These are phyloP conservation scores for Nematostella vectensis DNA, from an alignment of 92 coral and sea anemone genomes.

Conservation along the genomic window DNA sequence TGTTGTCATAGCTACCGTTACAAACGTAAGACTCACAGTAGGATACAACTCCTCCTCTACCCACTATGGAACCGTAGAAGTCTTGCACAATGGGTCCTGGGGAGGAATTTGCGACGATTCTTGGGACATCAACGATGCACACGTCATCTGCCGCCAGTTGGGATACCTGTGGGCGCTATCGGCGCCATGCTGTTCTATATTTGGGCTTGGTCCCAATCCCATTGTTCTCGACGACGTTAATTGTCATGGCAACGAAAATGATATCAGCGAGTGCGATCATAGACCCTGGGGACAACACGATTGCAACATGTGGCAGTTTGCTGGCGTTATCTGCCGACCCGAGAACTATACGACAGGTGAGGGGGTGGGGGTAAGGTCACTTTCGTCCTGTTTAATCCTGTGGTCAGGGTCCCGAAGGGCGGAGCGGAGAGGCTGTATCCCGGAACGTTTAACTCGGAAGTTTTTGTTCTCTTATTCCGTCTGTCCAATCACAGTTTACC, in stretches of 20 bases:
- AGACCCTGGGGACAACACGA: conserved; percentile 16
- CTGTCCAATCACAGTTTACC: too few relatives aligned
- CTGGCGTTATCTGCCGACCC: conserved; percentile 33
- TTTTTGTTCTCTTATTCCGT: too few relatives aligned
- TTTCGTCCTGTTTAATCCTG: too few relatives aligned
- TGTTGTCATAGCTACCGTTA: too few relatives aligned
- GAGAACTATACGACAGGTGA: conserved; percentile 23
- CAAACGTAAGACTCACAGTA: background rate
- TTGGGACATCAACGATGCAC: conserved; percentile 30
- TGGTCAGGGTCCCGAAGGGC: too few relatives aligned
- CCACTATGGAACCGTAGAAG: conserved; percentile 43
- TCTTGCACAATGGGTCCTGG: conserved; percentile 44
- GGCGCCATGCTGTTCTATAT: conserved; percentile 40
- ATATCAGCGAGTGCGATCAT: conserved; percentile 29
- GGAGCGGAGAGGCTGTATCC: too few relatives aligned
- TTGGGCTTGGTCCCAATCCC: conserved; percentile 2
- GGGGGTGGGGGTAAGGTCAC: background rate
- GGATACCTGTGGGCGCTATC: conserved; percentile 40
- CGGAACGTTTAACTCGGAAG: too few relatives aligned
- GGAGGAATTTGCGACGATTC: conserved; percentile 37
- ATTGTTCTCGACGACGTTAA: conserved; percentile 34
- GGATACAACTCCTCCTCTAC: conserved; percentile 1
- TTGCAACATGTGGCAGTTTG: background rate
- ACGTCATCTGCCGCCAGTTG: conserved; percentile 49
- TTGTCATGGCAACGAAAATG: conserved; percentile 48